These are phyloP conservation scores for Acanthurus leucopareius DNA, from an alignment of 2,797 vertebrate species.

Conservation along the genomic window DNA sequence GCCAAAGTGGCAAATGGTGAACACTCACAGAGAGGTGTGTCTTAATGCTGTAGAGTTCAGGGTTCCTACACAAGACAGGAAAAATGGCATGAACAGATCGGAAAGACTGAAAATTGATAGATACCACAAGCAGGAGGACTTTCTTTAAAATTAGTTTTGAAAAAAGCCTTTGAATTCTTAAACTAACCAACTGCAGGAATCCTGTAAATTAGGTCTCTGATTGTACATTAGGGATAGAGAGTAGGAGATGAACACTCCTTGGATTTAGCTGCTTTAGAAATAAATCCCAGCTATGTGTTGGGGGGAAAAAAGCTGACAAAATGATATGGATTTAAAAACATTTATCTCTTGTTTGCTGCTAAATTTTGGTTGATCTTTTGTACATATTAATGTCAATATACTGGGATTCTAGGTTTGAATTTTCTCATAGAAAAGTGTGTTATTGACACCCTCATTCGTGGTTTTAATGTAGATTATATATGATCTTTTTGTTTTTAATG, in stretches of 20 bases:
- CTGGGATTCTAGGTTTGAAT: conserved; percentile 94
- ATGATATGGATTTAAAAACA: conserved; percentile 84
- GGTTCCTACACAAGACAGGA: conserved; percentile 47
- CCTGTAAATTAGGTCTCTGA: conserved; percentile 84
- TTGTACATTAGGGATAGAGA: conserved; percentile 84
- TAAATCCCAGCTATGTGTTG: conserved; percentile 91
- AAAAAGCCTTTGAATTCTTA: neutral
- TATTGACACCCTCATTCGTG: conserved; percentile 92
- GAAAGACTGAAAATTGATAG: neutral
- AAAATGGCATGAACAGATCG: neutral
- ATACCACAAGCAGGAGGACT: neutral
- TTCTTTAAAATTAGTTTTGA: conserved; percentile 19
- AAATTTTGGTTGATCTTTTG: conserved; percentile 88
- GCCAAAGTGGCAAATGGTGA: conserved; percentile 85
- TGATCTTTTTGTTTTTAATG: conserved; percentile 85
- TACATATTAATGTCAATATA: conserved; percentile 92
- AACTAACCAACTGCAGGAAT: conserved; percentile 49
- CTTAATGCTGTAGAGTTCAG: conserved; percentile 79
- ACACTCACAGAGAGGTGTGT: conserved; percentile 84
- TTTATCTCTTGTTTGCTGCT: conserved; percentile 97
- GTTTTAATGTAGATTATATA: conserved; percentile 87
- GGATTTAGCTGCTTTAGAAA: conserved; percentile 94
- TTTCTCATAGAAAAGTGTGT: conserved; percentile 96
- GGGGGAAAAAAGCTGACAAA: conserved; percentile 54
- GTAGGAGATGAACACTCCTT: conserved; percentile 86